Conservation (phyloP, 2,797 vertebrate genomes). For the Tinamus major region DNA sequence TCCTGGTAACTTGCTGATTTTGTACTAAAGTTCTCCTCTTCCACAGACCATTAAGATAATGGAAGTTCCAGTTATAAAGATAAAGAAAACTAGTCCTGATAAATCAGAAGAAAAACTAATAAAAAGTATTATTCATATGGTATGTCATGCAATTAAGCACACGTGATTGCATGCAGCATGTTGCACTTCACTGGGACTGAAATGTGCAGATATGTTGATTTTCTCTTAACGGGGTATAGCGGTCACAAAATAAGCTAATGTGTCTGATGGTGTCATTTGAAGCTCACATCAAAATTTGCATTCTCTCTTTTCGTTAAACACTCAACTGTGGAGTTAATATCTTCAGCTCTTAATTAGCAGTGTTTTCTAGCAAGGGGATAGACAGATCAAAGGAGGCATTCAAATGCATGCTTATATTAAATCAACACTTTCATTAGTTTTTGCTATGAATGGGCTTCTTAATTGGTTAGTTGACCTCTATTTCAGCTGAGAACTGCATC, state of each 20-base stretch:
- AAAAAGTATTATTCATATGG: constrained; percentile 97
- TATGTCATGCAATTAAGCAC: constrained; percentile 84
- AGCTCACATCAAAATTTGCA: neutral
- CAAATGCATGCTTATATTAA: neutral
- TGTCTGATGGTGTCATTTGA: constrained; percentile 2
- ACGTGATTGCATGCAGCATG: constrained; percentile 78
- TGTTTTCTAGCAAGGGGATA: neutral
- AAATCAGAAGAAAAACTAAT: constrained; percentile 91
- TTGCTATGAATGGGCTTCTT: constrained; percentile 43
- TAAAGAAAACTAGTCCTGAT: constrained; percentile 90
- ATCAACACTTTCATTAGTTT: constrained; percentile 1
- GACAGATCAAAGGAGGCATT: neutral
- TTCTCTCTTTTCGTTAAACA: neutral
- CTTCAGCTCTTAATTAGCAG: neutral
- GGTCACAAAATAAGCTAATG: neutral
- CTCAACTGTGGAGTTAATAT: neutral
- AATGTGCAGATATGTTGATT: neutral
- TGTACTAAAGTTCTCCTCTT: constrained; percentile 81
- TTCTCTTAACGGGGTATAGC: neutral
- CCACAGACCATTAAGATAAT: constrained; percentile 94
- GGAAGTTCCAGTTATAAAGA: constrained; percentile 98
- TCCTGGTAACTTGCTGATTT: constrained; percentile 33
- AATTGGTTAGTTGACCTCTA: neutral
- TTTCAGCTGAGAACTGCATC: neutral
- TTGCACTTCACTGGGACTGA: constrained; percentile 49